phyloP scores from a whole-genome alignment of 2,888 invertebrate genomes.

The Drosophila meridiana region DNA sequence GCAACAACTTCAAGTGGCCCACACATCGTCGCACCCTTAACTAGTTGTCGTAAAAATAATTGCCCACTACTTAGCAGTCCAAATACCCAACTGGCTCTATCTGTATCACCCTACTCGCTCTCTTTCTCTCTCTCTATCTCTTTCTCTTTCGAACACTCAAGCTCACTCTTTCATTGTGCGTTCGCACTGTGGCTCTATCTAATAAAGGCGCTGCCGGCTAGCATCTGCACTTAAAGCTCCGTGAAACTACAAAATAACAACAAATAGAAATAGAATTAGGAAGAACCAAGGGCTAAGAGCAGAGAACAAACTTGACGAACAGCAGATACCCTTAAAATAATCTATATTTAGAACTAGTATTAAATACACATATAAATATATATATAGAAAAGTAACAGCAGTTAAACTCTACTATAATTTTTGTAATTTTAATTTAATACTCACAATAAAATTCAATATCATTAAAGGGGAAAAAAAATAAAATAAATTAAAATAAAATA shows the following conservation, averaged over 20 bases:
- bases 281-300: conserved; percentile 22
- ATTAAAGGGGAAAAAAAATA: no score
- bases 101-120: conserved; percentile 6
- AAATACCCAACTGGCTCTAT: conserved; percentile 60
- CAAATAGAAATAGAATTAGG: conserved; percentile 47
- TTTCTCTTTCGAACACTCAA: neutral
- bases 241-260: conserved; percentile 55
- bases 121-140: neutral
- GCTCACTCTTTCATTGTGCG: conserved; percentile 4
- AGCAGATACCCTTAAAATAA: conserved; percentile 29
- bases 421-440: no score
- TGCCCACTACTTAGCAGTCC: conserved; percentile 78
- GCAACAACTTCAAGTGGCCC: conserved; percentile 70
- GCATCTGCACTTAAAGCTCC: conserved; percentile 65
- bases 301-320: conserved; percentile 3
- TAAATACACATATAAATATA: neutral
- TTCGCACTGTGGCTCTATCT: conserved; percentile 21
- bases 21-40: conserved; percentile 69
- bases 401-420: no score
- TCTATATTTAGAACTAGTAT: neutral
- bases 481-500: no score
- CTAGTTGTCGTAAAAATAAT: conserved; percentile 81
- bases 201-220: conserved; percentile 38
- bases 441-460: no score
- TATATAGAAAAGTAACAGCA: no score